Percentiles rank a stretch among this genome's conserved stretches.
Conservation (phyloP, 2,888 invertebrate genomes). For the Eupsilia transversa region DNA sequence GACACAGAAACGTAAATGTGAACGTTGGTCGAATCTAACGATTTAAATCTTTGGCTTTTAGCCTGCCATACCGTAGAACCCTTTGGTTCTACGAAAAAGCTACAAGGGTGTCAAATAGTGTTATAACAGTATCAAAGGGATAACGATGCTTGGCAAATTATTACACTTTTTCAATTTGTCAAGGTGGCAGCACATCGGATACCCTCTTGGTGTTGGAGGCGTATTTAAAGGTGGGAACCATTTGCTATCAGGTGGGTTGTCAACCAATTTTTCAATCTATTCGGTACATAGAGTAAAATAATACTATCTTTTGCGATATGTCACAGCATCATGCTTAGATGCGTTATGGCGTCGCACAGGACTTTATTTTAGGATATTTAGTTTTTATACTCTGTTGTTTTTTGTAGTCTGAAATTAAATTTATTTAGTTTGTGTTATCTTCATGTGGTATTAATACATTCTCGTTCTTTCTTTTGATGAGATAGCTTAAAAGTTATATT, state of each 20-base stretch:
- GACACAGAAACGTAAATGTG: not conserved
- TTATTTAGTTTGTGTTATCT: no score
- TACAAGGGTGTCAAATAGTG: not conserved
- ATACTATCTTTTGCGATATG: not conserved
- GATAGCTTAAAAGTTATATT: not conserved
- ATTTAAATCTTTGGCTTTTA: not conserved
- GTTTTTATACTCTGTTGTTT: no score
- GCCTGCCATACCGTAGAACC: not conserved
- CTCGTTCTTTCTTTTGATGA: not conserved
- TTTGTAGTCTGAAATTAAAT: no score
- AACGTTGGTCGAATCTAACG: no score
- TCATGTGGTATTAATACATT: not conserved
- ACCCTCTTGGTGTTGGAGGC: no score
- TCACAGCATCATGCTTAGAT: not conserved
- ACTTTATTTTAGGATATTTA: no score
- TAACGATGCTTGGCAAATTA: not conserved
- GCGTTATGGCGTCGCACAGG: not conserved
- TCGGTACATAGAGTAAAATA: not conserved
- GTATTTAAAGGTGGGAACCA: not conserved
- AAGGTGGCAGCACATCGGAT: not conserved
- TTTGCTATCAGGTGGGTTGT: not conserved
- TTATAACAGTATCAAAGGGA: not conserved
- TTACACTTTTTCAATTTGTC: not conserved
- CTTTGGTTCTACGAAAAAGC: slow-evolving; percentile 5
- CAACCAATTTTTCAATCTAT: not conserved